phyloP scores from a whole-genome alignment of 2,113 vertebrate genomes.

The Cyrtonyx montezumae region DNA sequence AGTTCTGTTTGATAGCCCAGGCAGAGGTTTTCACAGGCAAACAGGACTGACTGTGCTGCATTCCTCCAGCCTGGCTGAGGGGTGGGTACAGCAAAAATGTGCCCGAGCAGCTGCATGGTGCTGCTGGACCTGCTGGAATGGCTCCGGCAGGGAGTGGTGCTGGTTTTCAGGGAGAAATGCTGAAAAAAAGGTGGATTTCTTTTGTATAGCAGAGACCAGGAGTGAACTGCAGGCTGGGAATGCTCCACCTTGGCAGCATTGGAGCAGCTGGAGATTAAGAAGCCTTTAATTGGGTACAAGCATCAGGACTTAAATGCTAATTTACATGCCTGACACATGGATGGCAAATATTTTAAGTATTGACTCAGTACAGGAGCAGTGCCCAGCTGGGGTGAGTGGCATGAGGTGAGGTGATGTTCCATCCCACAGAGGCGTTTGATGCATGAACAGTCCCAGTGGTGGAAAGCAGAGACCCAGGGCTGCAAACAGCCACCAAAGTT shows the following conservation, averaged over 20 bases:
- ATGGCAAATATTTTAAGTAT: neutral
- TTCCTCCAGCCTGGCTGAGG: neutral
- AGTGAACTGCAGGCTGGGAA: neutral
- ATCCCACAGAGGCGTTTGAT: neutral
- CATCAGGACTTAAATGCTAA: neutral
- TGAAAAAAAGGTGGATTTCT: neutral
- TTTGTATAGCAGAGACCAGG: neutral
- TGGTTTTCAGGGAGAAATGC: accelerated
- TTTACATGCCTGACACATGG: neutral
- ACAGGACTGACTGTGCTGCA: neutral
- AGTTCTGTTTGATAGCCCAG: neutral
- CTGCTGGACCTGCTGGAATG: neutral
- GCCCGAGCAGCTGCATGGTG: neutral
- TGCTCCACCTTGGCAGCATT: neutral
- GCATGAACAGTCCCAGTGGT: accelerated
- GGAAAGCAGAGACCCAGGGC: neutral
- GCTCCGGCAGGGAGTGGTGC: neutral
- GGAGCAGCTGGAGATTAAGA: neutral
- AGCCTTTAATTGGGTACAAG: neutral
- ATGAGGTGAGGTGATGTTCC: neutral
- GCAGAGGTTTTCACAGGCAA: neutral
- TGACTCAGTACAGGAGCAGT: neutral
- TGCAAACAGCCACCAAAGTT: neutral
- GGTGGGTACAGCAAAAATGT: neutral
- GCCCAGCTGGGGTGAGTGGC: neutral